Evolutionary conservation across 2,797 vertebrate species (phyloP), one percentile per base, ranked within the genome.

Genomic region (Lithobates sylvaticus): DNA sequence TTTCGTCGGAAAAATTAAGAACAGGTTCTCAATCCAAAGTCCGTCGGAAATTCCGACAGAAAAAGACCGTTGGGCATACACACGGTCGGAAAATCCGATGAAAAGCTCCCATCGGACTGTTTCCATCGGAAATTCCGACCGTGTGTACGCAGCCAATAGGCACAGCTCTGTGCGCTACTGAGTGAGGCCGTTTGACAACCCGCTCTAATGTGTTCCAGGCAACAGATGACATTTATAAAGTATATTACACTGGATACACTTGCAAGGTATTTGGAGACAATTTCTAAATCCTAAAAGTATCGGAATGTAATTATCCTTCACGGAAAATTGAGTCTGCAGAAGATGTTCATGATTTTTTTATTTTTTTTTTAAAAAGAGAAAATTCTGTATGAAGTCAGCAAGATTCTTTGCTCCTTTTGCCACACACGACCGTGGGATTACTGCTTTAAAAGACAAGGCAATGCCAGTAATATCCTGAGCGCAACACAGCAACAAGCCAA

Each of bases 401-500:
- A 39, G 34, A 58, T 77, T 77, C 50, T 77, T 34, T 15, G 50
- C 75, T 77, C 54, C 61, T 54, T 54, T 77, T 64, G 75, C 61
- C 61, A 61, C 50, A 77, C 54, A n/a, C 61, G 32, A 50, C n/a
- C 29, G 15, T 50, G 75, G 75, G 54, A 77, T 77, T 78, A 68
- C 12, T 67, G 26, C 76, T 54, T 26, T 36, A 44, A 65, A 42
- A 76, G 64, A 68, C 67, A n/a, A n/a, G 29, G 32, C 47, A 75
- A 58, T 32, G 70, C 58, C 32, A 84, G 74, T 71, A 69, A 77
- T 84, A 42, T 68, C 27, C 32, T 36, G 65, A 77, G 42, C 16
- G 32, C 39, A 54, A 61, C 47, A 47, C 47, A 84, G 77, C n/a
- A 77, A 77, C 61, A 83, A 73, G 72, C 26, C 72, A 68, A 76